These are phyloP conservation scores for Acrobasis repandana DNA, from an alignment of 2,888 invertebrate genomes.

Conservation along the genomic window DNA sequence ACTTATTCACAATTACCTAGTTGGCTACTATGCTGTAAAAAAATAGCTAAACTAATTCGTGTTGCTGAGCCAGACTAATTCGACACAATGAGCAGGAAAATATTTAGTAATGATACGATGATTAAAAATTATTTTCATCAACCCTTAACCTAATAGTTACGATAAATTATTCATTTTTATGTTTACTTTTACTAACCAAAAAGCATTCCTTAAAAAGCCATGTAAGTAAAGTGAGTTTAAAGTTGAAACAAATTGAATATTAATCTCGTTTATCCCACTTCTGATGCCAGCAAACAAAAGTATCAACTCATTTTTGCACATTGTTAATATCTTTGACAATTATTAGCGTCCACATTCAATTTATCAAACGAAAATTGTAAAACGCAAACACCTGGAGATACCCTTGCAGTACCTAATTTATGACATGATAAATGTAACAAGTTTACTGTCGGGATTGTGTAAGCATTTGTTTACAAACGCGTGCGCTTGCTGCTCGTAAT, in stretches of 20 bases:
- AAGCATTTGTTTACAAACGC: conserved; percentile 10
- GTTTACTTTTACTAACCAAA: no score
- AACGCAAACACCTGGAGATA: neutral
- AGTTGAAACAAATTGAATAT: no score
- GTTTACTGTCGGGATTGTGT: neutral
- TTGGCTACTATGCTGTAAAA: neutral
- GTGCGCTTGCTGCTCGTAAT: conserved; percentile 4
- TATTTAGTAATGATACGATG: neutral
- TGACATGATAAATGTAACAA: conserved; percentile 6
- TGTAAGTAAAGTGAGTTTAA: no score
- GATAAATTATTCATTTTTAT: no score
- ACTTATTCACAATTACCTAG: conserved; percentile 11
- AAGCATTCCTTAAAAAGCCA: no score
- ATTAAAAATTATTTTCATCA: no score
- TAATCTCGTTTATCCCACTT: no score
- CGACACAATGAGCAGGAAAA: neutral
- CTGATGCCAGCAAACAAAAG: no score
- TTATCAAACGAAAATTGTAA: neutral
- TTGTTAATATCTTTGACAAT: no score
- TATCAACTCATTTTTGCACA: no score
- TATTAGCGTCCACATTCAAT: no score
- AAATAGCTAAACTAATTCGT: neutral
- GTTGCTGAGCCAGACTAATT: neutral
- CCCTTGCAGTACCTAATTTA: neutral
- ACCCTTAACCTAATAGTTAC: no score